A percentile compares a stretch with the other conserved stretches of the same genome.
phyloP scores from a whole-genome alignment of 2,113 vertebrate genomes.

The Gymnobelideus leadbeateri region DNA sequence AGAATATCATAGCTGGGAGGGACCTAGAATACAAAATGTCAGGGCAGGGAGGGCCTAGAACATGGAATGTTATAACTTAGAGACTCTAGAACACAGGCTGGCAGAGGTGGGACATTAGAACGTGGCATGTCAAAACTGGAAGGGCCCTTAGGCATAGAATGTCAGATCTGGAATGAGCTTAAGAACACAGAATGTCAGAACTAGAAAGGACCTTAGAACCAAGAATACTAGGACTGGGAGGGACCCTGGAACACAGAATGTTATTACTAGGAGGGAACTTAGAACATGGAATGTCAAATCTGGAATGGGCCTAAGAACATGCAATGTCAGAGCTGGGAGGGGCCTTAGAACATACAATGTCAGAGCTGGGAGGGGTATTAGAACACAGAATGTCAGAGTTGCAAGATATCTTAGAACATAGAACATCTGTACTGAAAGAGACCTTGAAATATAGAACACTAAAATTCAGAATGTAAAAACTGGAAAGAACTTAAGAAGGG shows the following conservation, averaged over 20 bases:
- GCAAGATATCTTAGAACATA: background rate
- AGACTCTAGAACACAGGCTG: background rate
- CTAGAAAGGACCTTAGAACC: background rate
- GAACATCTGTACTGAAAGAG: background rate
- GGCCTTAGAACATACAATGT: background rate
- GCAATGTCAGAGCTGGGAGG: background rate
- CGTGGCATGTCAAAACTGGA: background rate
- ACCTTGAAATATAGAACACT: background rate
- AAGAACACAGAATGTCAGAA: background rate
- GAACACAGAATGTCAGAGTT: background rate
- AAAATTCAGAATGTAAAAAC: background rate
- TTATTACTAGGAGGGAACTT: background rate
- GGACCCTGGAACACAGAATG: background rate
- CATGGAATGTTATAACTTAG: background rate
- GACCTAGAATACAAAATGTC: background rate
- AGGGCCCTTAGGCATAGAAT: too few relatives aligned
- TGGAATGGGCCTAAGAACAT: background rate
- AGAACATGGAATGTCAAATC: background rate
- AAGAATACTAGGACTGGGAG: background rate
- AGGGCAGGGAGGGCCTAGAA: background rate
- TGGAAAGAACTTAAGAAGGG: background rate
- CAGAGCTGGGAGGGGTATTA: background rate
- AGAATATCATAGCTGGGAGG: background rate
- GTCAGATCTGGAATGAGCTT: background rate
- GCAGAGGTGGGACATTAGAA: background rate